Base-by-base conservation (phyloP, 2,113 vertebrate species). In the Indicator maculatus region DNA sequence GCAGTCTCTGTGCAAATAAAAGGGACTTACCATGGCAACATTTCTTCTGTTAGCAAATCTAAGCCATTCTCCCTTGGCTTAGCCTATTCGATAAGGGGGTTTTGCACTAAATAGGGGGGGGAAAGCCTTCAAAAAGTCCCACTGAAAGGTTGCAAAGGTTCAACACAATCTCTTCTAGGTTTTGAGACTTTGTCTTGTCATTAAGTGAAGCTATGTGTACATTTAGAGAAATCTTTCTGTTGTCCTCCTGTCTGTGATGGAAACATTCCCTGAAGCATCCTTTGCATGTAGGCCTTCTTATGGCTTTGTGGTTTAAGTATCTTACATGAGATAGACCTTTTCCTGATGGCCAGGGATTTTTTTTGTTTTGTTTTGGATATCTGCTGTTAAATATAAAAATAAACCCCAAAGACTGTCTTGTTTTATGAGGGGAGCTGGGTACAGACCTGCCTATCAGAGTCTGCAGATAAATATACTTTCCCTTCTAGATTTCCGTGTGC, bases 1-100 rank as follows among this genome's bases (percentile, higher is more conserved):
- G 38, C 31, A 16, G 20, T 75, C 28, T 89, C 53, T 78, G 33
- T 44, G 53, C 1, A 67, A 83, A 81, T 44, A 38, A 50, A 31
- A 63, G 4, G 47, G 9, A 67, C 50, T 96, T 96, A n/a, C 78
- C 81, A 79, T 93, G 78, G 81, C 36, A 96, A 85, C 87, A 65
- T 69, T 75, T 65, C 13, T 58, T 82, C 28, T 69, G 78, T 89
- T 89, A 89, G 17, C 8, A 92, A 91, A 84, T 38, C 56, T 60
- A 82, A 82, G 27, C 21, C 52, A 66, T 90, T 94, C n/a, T 89
- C 17, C 38, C 23, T 83, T 86, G 4, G 1, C 17, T 85, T 59
- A 52, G 24, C 39, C 10, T 83, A 63, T 73, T 83, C 31, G 71
- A 4, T 50, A 15, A 60, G 8, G 7, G 56, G 58, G 61, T 58